Conservation (phyloP, 1,140 invertebrate genomes). For the Asbolus verrucosus region DNA sequence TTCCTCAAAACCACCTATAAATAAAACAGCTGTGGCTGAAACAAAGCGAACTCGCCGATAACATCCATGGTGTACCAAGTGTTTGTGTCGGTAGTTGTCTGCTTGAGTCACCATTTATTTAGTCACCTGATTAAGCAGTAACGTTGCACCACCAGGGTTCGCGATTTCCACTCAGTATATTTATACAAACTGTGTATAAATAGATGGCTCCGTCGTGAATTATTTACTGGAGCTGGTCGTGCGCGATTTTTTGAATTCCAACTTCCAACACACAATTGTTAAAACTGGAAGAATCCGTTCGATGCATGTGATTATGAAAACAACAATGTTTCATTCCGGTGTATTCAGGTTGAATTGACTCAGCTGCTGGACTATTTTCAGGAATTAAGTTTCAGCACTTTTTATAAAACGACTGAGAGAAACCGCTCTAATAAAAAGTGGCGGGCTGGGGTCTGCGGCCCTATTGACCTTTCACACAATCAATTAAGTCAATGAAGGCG, state of each 20-base stretch:
- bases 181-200: constrained; percentile 23
- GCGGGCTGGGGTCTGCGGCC: constrained; percentile 29
- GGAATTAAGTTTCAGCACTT: not conserved
- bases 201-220: constrained; percentile 26
- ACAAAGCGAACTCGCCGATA: constrained; percentile 12
- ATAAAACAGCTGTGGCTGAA: not conserved
- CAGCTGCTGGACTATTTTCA: no score
- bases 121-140: constrained; percentile 28
- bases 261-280: not conserved
- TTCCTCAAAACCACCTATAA: not conserved
- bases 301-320: no score
- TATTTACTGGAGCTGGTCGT: constrained; percentile 16
- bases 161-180: constrained; percentile 32
- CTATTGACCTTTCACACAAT: constrained; percentile 46
- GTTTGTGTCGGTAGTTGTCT: constrained; percentile 20
- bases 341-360: no score
- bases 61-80: not conserved
- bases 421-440: constrained; percentile 10
- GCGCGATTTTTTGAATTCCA: constrained; percentile 26
- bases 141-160: constrained; percentile 17
- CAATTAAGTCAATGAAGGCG: constrained; percentile 41
- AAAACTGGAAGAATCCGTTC: not conserved
- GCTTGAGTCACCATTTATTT: constrained; percentile 28
- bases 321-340: no score
- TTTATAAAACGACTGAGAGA: not conserved